Percentiles rank a stretch among this genome's conserved stretches.
Evolutionary conservation across 2,888 invertebrate species (phyloP).

Genomic region (Lasioglossum morio): DNA sequence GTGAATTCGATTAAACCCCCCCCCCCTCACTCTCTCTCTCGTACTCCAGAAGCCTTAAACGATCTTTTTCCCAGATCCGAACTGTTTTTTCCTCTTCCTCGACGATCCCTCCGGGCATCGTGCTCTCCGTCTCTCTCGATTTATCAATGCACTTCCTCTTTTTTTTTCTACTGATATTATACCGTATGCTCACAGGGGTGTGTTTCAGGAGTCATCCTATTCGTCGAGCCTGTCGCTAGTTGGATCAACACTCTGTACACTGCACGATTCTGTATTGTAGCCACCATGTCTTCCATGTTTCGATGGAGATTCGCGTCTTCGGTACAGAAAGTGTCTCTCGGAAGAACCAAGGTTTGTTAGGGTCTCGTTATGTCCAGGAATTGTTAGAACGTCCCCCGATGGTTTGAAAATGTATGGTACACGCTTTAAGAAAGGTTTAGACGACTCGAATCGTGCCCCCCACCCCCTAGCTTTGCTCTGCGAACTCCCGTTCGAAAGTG

Average conservation of each 20-base stretch:
- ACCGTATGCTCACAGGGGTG: neutral
- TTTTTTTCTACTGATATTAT: neutral
- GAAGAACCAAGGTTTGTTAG: neutral
- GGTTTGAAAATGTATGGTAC: neutral
- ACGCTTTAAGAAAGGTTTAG: neutral
- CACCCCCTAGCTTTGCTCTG: conserved; percentile 28
- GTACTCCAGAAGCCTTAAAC: conserved; percentile 39
- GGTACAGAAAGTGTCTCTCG: neutral
- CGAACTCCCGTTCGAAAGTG: conserved; percentile 44
- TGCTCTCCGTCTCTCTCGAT: neutral
- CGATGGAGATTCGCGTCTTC: neutral
- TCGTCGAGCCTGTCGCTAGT: neutral
- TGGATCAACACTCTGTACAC: neutral
- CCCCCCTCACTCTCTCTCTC: neutral
- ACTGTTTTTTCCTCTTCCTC: conserved; percentile 41
- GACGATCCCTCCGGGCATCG: neutral
- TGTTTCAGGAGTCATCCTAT: neutral
- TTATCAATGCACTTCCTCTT: conserved; percentile 4
- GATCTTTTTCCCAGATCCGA: conserved; percentile 60
- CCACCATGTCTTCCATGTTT: no score
- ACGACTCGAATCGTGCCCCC: neutral
- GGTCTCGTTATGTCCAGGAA: neutral
- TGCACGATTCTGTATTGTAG: neutral
- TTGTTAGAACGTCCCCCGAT: neutral
- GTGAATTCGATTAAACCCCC: conserved; percentile 81